Percentiles rank a stretch among this genome's conserved stretches.
These are phyloP conservation scores for Cebidichthys violaceus DNA, from an alignment of 2,113 vertebrate genomes.

Conservation along the genomic window DNA sequence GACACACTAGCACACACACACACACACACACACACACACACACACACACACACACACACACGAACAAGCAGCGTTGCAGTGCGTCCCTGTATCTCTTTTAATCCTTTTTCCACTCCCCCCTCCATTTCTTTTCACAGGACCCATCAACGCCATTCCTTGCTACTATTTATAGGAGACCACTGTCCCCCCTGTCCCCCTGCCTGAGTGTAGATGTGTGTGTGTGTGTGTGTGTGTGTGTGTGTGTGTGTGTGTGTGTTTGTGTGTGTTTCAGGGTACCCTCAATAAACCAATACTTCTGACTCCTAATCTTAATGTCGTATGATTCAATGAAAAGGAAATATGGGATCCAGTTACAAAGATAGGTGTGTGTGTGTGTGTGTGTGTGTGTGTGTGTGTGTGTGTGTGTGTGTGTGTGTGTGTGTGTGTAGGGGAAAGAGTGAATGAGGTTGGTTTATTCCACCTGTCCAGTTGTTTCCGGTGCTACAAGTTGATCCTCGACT, in stretches of 20 bases:
- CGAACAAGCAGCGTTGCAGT: slow-evolving; percentile 58
- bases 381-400: slow-evolving; percentile 22
- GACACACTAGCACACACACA: slow-evolving; percentile 17
- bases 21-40: slow-evolving; percentile 14
- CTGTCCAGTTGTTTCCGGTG: slow-evolving; percentile 74
- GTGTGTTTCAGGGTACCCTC: slow-evolving; percentile 58
- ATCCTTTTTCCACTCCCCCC: slow-evolving; percentile 82
- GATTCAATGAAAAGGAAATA: slow-evolving; percentile 67
- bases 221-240: slow-evolving; percentile 30
- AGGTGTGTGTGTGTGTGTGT: slow-evolving; percentile 35
- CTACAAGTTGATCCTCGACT: slow-evolving; percentile 33
- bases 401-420: slow-evolving; percentile 40
- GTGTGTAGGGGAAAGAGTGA: slow-evolving; percentile 27
- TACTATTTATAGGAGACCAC: slow-evolving; percentile 81
- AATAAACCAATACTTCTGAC: slow-evolving; percentile 62
- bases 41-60: slow-evolving; percentile 25
- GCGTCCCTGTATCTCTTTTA: slow-evolving; percentile 77
- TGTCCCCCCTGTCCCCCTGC: slow-evolving; percentile 64
- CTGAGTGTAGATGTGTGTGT: slow-evolving; percentile 42
- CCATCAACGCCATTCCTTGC: slow-evolving; percentile 82
- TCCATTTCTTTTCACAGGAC: slow-evolving; percentile 79
- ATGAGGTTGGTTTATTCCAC: slow-evolving; percentile 69
- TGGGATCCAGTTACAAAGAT: slow-evolving; percentile 59
- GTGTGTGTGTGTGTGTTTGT: slow-evolving; percentile 29
- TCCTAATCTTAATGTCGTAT: slow-evolving; percentile 59